Base-by-base conservation (phyloP, 1,140 invertebrate genomes). In the Trichogramma pretiosum region DNA sequence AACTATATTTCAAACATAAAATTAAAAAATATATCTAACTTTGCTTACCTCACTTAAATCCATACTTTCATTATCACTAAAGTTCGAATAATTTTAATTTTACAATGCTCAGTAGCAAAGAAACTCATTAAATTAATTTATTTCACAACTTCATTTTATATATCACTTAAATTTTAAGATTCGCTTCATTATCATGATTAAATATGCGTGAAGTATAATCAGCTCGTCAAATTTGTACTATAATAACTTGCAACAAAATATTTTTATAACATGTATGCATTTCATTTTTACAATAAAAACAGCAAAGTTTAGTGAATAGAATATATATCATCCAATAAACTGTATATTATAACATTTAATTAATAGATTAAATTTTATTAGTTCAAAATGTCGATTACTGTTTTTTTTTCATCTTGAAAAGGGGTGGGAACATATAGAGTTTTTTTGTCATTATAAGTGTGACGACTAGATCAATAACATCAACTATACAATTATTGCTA, bases 401-500 rank as follows among this genome's bases (percentile, higher is more conserved):
- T 18, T 45, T 30, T 0, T 21, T 38, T 61, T 37, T 51, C 35
- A 38, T 46, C 21, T 47, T 40, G 19, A 44, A 34, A 3, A 17
- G 36, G 35, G 13, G 40, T 39, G n/a, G n/a, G 26, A 33, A 30
- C 16, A 13, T 35, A 33, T 48, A 48, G 38, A 41, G 33, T 30
- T 13, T 22, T 48, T 49, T 50, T 37, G 37, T 48, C 52, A 40
- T 54, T 51, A 51, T 50, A 56, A 43, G 52, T 56, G 55, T 62
- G 59, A 64, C 62, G 57, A 62, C 59, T 64, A 65, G 61, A 67
- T 56, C 58, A 59, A 61, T 60, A 65, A 68, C 63, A 67, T 67
- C 63, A 52, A 68, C 64, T 68, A 67, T 67, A 69, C 63, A 67
- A 53, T 65, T 68, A 69, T 69, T 68, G 62, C 65, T 69, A 67